Base-by-base conservation (phyloP, 2,797 vertebrate genomes). In the Nasua narica region DNA sequence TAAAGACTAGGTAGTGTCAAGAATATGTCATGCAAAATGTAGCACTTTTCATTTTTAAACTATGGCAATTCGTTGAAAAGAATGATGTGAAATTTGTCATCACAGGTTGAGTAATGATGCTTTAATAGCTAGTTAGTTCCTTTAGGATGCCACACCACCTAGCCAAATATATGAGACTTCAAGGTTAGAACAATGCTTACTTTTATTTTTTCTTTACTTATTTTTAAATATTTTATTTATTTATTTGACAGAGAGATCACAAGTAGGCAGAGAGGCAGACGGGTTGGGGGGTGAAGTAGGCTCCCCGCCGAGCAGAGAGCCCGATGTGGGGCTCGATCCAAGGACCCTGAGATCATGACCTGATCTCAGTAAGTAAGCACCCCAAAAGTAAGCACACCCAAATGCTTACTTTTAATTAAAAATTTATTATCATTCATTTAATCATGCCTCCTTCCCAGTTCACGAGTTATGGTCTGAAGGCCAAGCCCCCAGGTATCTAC, bases 41-140 rank as follows among this genome's bases (percentile, higher is more conserved):
- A 74, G 52, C 15, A 69, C 15, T 14, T 70, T 94, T 96, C 46
- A 77, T 87, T 93, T 83, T 74, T 78, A 81, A 77, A 27, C 3
- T 67, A 8, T 60, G 50, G 23, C 69, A 85, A 91, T 58, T 95
- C 77, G 8, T 86, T 92, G 56, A 95, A 92, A 91, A 69, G 90
- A 37, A 37, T 35, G 6, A 79, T 40, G 43, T 56, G 60, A 87
- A 89, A 32, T n/a, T 4, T 69, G 16, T 65, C 29, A 46, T 37
- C 48, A n/a, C 0, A 91, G 67, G 37, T 52, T 79, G 27, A 94
- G 23, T 25, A 72, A 10, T 19, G n/a, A 3, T 78, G 3, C n/a
- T 91, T 82, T 74, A 90, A 46, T 29, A 18, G 27, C 43, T 50
- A 65, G 11, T 54, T 32, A 43, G 25, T 76, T 89, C 58, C 27